phyloP scores from a whole-genome alignment of 2,888 invertebrate genomes.

The Dysmachus trigonus region DNA sequence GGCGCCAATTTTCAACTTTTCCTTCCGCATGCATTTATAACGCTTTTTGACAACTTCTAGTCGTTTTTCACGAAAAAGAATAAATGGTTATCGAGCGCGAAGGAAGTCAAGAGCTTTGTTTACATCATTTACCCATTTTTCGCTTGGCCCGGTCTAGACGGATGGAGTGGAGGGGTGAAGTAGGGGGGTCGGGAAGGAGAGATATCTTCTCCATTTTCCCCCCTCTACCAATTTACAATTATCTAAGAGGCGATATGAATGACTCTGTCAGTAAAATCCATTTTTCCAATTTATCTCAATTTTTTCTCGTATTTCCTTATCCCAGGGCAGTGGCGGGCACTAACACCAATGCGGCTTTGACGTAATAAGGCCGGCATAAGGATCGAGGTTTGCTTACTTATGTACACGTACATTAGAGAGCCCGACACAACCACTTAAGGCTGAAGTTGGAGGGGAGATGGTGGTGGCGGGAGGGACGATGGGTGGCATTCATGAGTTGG shows the following conservation, averaged over 20 bases:
- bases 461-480: neutral
- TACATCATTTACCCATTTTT: conserved; percentile 16
- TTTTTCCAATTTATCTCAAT: conserved; percentile 40
- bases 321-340: neutral
- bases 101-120: neutral
- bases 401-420: neutral
- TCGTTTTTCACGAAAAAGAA: neutral
- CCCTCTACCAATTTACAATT: conserved; percentile 24
- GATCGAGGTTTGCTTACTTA: conserved; percentile 3
- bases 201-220: neutral
- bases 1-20: neutral
- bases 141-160: neutral
- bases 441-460: neutral
- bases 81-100: neutral
- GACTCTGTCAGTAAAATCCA: conserved; percentile 41
- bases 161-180: neutral
- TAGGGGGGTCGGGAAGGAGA: neutral
- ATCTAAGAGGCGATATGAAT: conserved; percentile 37
- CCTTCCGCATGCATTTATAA: conserved; percentile 12
- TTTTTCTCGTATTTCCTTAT: conserved; percentile 21
- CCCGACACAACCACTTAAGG: conserved; percentile 24
- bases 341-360: neutral
- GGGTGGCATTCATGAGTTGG: neutral
- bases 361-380: neutral
- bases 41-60: neutral